Base-by-base conservation (phyloP, 2,888 invertebrate genomes). In the Saturnia pavonia region DNA sequence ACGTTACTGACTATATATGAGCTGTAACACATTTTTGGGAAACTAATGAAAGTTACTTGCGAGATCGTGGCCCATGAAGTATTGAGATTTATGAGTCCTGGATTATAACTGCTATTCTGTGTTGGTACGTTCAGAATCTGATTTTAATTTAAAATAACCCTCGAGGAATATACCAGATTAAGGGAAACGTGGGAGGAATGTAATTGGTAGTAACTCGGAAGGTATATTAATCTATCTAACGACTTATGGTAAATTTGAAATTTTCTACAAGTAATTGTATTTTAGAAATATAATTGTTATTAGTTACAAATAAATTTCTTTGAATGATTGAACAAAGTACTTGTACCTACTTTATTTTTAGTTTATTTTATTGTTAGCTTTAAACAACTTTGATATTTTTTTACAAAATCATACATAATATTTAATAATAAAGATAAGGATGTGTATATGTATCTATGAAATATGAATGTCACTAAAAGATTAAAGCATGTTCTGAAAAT, bases 91-190 rank as follows among this genome's bases (percentile, higher is more conserved):
- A 48, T 7, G 48, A 19, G 19, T 48, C 48, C 48, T 48, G 48
- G 48, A 48, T 48, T 48, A 19, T 48, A 19, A 48, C 16, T n/a
- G 48, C 48, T 7, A 48, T 19, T 2, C 34, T 6, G 34, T 6
- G 54, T 54, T 14, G 27, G 12, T 27, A 60, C 25, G 57, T 14
- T 27, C 57, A 11, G 57, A 4, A 14, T 60, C 27, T 25, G 57
- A 60, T 25, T 60, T 60, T 60, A 60, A 60, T 60, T 60, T 27
- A 60, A 25, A 60, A 60, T 60, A 60, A 60, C 27, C 57, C 57
- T 60, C 25, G 25, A 60, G 57, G 14, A 27, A 57, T 57, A 25
- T 27, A 60, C 27, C 14, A 25, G 14, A 6, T 14, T 4, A 60
- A 25, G 57, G 57, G 22, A 54, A 54, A 48, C 22, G 54, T 54